These are phyloP conservation scores for Mechanitis mazaeus DNA, from an alignment of 2,888 invertebrate genomes.

Conservation along the genomic window DNA sequence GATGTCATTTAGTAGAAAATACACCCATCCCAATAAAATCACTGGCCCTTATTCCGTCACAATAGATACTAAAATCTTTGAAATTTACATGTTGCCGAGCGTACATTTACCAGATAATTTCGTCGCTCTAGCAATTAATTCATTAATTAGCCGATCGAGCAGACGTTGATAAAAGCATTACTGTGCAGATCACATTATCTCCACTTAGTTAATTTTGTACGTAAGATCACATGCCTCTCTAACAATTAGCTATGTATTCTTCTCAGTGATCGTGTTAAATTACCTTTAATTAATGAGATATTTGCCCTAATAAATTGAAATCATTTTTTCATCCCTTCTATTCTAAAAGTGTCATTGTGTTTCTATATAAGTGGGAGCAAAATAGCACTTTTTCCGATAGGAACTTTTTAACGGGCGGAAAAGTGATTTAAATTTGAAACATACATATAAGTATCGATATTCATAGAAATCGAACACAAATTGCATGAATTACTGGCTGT, in stretches of 20 bases:
- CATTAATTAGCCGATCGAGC: slow-evolving; percentile 48
- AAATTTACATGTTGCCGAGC: slow-evolving; percentile 11
- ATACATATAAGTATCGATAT: no score
- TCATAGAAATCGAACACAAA: no score
- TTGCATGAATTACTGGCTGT: no score
- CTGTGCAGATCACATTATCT: slow-evolving; percentile 41
- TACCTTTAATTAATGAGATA: neutral
- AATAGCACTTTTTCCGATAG: no score
- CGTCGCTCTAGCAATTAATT: slow-evolving; percentile 45
- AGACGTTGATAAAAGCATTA: slow-evolving; percentile 44
- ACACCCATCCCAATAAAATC: slow-evolving; percentile 5
- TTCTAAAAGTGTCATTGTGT: no score
- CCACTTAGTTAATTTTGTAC: slow-evolving; percentile 33
- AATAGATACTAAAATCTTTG: neutral
- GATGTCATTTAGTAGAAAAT: slow-evolving; percentile 26
- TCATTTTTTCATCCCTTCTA: no score
- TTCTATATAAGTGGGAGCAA: no score
- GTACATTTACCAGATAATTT: slow-evolving; percentile 37
- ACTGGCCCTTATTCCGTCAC: neutral
- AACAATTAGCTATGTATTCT: slow-evolving; percentile 15
- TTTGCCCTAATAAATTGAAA: no score
- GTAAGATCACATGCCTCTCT: slow-evolving; percentile 18
- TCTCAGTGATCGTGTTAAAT: slow-evolving; percentile 7
- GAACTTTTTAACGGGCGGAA: no score
- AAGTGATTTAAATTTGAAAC: no score